phyloP scores from a whole-genome alignment of 2,888 invertebrate genomes.

The Autographa gamma region DNA sequence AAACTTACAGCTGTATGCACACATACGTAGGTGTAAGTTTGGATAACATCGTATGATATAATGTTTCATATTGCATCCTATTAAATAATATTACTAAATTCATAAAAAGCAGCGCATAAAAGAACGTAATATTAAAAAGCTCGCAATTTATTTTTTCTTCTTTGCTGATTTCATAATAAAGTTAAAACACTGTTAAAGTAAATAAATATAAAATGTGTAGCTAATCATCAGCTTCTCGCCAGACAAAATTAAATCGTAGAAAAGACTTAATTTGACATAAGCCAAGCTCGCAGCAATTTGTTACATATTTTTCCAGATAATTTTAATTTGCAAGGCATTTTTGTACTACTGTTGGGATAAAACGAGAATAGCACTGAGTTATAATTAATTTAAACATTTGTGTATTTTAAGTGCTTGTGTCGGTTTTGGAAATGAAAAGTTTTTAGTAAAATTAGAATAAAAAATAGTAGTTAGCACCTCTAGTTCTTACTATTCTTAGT shows the following conservation, averaged over 20 bases:
- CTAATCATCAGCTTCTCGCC: neutral
- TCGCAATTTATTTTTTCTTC: too few species aligned
- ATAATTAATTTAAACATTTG: too few species aligned
- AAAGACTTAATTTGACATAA: neutral
- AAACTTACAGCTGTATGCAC: slow-evolving; percentile 70
- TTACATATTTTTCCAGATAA: neutral
- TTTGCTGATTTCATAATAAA: too few species aligned
- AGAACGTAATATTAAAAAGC: too few species aligned
- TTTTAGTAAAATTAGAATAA: too few species aligned
- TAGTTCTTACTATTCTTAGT: too few species aligned
- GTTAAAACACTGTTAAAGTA: neutral
- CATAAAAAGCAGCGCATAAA: too few species aligned
- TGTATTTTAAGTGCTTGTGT: too few species aligned
- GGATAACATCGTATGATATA: slow-evolving; percentile 39
- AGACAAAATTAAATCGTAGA: neutral
- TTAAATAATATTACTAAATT: neutral
- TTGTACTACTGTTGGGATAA: neutral
- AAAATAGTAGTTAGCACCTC: too few species aligned
- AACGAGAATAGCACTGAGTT: neutral
- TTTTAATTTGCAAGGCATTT: neutral
- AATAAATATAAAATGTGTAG: neutral
- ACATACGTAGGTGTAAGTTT: slow-evolving; percentile 35
- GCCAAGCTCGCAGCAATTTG: neutral
- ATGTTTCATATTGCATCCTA: slow-evolving; percentile 40
- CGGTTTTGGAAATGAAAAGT: too few species aligned